Percentiles rank a stretch among this genome's conserved stretches.
These are phyloP conservation scores for Esox masquinongy DNA, from an alignment of 2,797 vertebrate genomes.

Conservation along the genomic window DNA sequence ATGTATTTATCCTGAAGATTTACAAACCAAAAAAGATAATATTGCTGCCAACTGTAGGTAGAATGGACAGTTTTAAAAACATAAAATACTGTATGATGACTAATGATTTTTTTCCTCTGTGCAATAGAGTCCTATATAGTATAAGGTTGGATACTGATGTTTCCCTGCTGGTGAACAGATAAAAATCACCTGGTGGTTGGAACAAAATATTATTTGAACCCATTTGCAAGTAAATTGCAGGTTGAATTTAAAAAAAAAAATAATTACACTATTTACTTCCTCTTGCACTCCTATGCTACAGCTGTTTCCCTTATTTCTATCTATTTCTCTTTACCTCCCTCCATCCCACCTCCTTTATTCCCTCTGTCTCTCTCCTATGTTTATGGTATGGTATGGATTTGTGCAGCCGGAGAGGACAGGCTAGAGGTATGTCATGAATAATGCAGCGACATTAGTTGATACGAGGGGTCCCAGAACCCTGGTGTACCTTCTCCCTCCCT, in stretches of 20 bases:
- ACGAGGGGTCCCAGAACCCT: conserved; percentile 32
- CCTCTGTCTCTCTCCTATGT: conserved; percentile 1
- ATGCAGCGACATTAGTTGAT: conserved; percentile 37
- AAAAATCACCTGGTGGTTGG: too few relatives aligned
- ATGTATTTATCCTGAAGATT: conserved; percentile 33
- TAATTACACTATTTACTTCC: too few relatives aligned
- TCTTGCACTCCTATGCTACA: too few relatives aligned
- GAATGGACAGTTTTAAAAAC: background rate
- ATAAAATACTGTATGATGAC: background rate
- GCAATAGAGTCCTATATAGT: background rate
- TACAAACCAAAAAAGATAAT: background rate
- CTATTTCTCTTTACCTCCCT: background rate
- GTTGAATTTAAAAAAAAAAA: too few relatives aligned
- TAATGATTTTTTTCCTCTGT: background rate
- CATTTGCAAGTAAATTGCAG: too few relatives aligned
- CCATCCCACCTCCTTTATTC: background rate
- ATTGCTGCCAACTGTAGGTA: background rate
- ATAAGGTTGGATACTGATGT: too few relatives aligned
- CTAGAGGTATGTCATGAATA: conserved; percentile 37
- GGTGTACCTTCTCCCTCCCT: conserved; percentile 21
- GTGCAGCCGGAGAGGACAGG: conserved; percentile 8
- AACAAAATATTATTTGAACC: too few relatives aligned
- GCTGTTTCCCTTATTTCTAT: too few relatives aligned
- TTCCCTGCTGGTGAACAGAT: too few relatives aligned
- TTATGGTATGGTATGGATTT: background rate